Base-by-base conservation (phyloP, 1,140 invertebrate species). In the Drosophila simulans region DNA sequence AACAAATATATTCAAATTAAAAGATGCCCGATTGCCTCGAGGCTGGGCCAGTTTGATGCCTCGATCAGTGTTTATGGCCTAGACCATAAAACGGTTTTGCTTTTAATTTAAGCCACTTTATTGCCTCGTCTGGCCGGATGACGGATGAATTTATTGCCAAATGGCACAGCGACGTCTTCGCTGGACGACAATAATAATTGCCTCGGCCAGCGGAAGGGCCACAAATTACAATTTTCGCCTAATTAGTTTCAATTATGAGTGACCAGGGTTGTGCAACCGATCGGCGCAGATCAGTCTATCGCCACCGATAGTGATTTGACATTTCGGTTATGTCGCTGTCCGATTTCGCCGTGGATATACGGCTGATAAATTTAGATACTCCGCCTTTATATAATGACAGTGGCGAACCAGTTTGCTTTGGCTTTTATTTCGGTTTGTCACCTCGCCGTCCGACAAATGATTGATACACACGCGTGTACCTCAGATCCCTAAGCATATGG, bases 231-330 rank as follows among this genome's bases (percentile, higher is more conserved):
- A 51, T 73, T 68, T 65, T 62, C 73, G 53, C 64, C 60, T 82
- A 85, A 88, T 85, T 85, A 88, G 83, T 71, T 70, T 81, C 76
- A 85, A 85, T 85, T 88, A 85, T 74, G 48, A 69, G 54, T 34
- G 31, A 48, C 27, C 46, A 35, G 12, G 25, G 60, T 75, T 75
- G 70, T 75, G 72, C 72, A 75, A 75, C 25, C 34, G 11, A 15
- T 12, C 7, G 40, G n/a, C 46, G 13, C 5, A 27, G 48, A 45
- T 72, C 48, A 66, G 71, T 45, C 51, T 54, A 49, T 45, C 52
- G 75, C 59, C 56, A 43, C 59, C 60, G 75, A 81, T 83, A 79
- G 25, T 80, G 82, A 74, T 73, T 70, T 72, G 65, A 57, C 43
- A 62, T 45, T 72, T 78, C 53, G 78, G 63, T 88, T 85, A 79